Evolutionary conservation across 2,113 vertebrate species (phyloP), one percentile per base, ranked within the genome.

Genomic region (Grantiella picta): DNA sequence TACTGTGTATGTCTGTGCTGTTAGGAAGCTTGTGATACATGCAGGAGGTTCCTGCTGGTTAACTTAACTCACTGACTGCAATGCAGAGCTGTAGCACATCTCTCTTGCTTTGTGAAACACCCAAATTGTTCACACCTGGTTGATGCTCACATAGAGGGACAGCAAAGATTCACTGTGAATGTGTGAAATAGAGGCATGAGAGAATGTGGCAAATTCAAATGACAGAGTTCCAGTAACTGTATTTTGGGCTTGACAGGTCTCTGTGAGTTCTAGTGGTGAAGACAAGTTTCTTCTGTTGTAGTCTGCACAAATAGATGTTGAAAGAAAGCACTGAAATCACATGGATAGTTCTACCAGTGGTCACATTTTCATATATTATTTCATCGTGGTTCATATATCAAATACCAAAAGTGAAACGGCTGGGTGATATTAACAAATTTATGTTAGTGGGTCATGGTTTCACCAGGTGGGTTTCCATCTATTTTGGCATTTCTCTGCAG

Each of bases 61-160:
- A 27, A 38, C 17, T 54, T 35, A 31, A 33, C 23, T 31, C 33
- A n/a, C 11, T 44, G 60, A 65, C 6, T 3, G 7, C 42, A 53
- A 19, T 1, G 8, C 40, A 68, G 45, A 86, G 38, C 23, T 57
- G 2, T 6, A 38, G 22, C 22, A 33, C 1, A 0, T 57, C 38
- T 49, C 28, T 65, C 9, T 52, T 9, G 5, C 44, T 89, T 47
- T 92, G 29, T 29, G 36, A 60, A 82, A 70, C 4, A 15, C 56
- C 21, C 56, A 54, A 13, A 38, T 38, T 65, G 29, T 75, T 79
- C 57, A 4, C 10, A 85, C 52, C 73, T 71, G 38, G 22, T 49
- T 73, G 56, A 73, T 0, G 0, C 60, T 61, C 60, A 70, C 22
- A 16, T 6, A 57, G 0, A 1, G 12, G 22, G 33, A 76, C 44